Evolutionary conservation across 2,888 invertebrate genomes (phyloP).

Genomic region (Brachyptera putata): DNA sequence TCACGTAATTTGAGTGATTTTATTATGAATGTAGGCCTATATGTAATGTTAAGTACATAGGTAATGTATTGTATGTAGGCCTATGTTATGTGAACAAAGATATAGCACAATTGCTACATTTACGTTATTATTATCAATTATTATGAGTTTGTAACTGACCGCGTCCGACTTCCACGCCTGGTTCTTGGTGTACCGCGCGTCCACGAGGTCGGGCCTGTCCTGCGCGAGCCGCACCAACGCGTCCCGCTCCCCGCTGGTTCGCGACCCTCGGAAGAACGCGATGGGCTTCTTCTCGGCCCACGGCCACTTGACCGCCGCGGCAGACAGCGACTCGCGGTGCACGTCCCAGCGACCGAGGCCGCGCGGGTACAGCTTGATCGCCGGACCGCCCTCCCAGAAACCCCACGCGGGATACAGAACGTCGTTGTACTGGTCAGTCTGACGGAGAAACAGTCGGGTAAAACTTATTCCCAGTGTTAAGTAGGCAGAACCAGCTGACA

Average conservation of each 20-base stretch:
- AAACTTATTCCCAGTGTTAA: not conserved
- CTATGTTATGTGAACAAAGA: too few relatives aligned
- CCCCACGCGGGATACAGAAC: constrained; percentile 97
- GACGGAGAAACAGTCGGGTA: constrained; percentile 34
- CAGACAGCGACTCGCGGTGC: constrained; percentile 66
- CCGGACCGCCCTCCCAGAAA: constrained; percentile 98
- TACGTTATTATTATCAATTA: too few relatives aligned
- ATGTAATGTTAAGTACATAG: too few relatives aligned
- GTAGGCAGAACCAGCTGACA: too few relatives aligned
- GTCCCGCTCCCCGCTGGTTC: constrained; percentile 89
- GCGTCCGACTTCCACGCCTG: constrained; percentile 96
- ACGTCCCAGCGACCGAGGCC: constrained; percentile 93
- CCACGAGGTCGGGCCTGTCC: constrained; percentile 67
- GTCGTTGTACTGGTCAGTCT: constrained; percentile 75
- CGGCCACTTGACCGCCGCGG: constrained; percentile 59
- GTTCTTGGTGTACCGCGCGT: constrained; percentile 95
- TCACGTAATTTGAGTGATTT: too few relatives aligned
- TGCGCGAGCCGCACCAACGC: constrained; percentile 78
- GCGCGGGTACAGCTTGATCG: constrained; percentile 86
- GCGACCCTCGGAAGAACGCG: constrained; percentile 89
- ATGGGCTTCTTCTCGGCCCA: constrained; percentile 72
- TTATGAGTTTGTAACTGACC: too few relatives aligned
- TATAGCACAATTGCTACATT: too few relatives aligned
- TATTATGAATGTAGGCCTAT: too few relatives aligned
- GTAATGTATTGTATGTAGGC: too few relatives aligned